Conservation (phyloP, 2,888 invertebrate species). For the Coecobrya sp. region DNA sequence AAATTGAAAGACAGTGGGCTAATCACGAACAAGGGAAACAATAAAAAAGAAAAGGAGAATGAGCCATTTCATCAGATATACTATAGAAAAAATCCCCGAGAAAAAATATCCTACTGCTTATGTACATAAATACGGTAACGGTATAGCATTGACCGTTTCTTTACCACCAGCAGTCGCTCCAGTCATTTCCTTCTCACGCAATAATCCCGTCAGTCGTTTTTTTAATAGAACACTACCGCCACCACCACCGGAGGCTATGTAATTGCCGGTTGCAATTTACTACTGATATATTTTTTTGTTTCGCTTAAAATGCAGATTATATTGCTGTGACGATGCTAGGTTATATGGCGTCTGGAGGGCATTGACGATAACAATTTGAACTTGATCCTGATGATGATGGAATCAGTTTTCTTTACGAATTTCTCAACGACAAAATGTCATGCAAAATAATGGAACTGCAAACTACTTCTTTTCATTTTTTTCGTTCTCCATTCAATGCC, state of each 20-base stretch:
- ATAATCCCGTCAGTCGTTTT: slow-evolving; percentile 60
- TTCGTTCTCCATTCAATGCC: no score
- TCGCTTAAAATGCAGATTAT: neutral
- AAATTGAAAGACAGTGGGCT: slow-evolving; percentile 93
- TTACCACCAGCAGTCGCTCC: neutral
- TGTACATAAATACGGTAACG: slow-evolving; percentile 9
- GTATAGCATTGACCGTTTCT: slow-evolving; percentile 37
- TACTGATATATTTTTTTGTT: neutral
- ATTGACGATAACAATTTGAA: neutral
- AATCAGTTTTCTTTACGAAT: no score
- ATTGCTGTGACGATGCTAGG: neutral
- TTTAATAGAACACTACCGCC: neutral
- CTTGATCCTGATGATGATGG: neutral
- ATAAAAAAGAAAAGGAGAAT: slow-evolving; percentile 49
- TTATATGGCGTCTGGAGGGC: no score
- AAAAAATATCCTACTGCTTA: neutral
- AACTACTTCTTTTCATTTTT: no score
- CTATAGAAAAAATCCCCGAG: neutral
- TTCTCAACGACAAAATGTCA: no score
- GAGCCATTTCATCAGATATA: no score
- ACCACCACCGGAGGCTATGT: neutral
- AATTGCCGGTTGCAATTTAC: slow-evolving; percentile 8
- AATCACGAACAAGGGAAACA: slow-evolving; percentile 33
- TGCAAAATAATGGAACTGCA: no score
- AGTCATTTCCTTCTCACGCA: slow-evolving; percentile 62